Evolutionary conservation across 2,888 invertebrate species (phyloP).

Genomic region (Argyresthia goedartella): DNA sequence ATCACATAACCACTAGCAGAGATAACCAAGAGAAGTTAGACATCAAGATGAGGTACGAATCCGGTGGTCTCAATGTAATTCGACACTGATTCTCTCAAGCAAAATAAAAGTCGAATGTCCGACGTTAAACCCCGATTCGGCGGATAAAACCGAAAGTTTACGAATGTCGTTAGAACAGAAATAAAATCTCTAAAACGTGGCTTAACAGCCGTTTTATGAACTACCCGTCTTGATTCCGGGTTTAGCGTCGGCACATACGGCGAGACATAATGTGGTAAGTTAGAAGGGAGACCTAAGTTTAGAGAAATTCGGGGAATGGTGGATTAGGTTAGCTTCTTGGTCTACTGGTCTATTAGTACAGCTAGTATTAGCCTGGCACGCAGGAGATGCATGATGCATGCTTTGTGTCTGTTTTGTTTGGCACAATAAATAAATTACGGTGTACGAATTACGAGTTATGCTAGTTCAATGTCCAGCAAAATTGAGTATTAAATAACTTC

Average conservation of each 20-base stretch:
- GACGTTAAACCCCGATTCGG: constrained; percentile 8
- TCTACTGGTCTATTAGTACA: no score
- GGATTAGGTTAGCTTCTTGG: no score
- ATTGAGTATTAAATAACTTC: no score
- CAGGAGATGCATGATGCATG: no score
- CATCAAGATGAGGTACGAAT: not conserved
- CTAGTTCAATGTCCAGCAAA: no score
- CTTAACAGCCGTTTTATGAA: constrained; percentile 45
- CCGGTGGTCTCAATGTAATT: constrained; percentile 5
- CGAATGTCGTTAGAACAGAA: constrained; percentile 10
- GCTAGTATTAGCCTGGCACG: no score
- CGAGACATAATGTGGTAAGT: not conserved
- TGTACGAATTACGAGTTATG: no score
- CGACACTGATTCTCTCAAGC: constrained; percentile 7
- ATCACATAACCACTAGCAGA: no score
- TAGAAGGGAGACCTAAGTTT: no score
- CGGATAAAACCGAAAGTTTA: constrained; percentile 7
- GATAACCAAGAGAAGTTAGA: not conserved
- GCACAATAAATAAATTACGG: no score
- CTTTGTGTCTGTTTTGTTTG: no score
- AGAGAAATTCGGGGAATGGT: no score
- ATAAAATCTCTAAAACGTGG: constrained; percentile 10
- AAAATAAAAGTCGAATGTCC: constrained; percentile 7
- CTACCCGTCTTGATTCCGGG: constrained; percentile 41
- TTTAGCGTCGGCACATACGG: constrained; percentile 20